Evolutionary conservation across 1,140 invertebrate genomes (phyloP), one percentile per base, ranked within the genome.

Genomic region (Penaeus chinensis): DNA sequence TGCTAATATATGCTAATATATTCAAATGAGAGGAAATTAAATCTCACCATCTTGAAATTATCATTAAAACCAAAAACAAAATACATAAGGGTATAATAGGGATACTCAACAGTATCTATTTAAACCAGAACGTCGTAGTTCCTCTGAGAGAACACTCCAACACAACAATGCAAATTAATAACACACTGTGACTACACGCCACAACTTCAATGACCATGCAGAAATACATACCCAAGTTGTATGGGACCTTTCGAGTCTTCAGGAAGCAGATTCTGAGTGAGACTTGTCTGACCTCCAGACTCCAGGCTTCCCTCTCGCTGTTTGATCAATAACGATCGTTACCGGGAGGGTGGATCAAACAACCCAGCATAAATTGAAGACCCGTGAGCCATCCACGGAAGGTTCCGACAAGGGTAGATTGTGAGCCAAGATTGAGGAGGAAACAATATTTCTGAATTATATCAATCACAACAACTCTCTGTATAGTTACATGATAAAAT

Each of bases 181-280:
- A 54, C 54, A 54, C 54, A 54, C 54, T 1, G 54, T 54, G 11
- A 54, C 54, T 54, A 54, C 11, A 13, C 16, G 54, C 54, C 54
- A 54, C 54, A 54, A 54, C 54, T 54, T 16, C 54, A 54, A 54
- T 13, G 54, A 54, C n/a, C n/a, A 81, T 22, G 20, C n/a, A 22
- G 20, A 18, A 42, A 82, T 69, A 89, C 89, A 82, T 84, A 90
- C 89, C 89, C 89, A n/a, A 90, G 86, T 54, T 90, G 89, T 78
- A 90, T 90, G 24, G 89, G 89, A 32, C 89, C 89, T 66, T 89
- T 90, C 3, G 89, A 86, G 65, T 90, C 89, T 83, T 90, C 89
- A 42, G 89, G 89, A 32, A 90, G 86, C 32, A 90, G 87, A 66
- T 90, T 90, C 74, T 90, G 89, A 78, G 89, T 90, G 82, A 90